These are phyloP conservation scores for Chrysemys picta DNA, from an alignment of 2,113 vertebrate genomes.

Conservation along the genomic window DNA sequence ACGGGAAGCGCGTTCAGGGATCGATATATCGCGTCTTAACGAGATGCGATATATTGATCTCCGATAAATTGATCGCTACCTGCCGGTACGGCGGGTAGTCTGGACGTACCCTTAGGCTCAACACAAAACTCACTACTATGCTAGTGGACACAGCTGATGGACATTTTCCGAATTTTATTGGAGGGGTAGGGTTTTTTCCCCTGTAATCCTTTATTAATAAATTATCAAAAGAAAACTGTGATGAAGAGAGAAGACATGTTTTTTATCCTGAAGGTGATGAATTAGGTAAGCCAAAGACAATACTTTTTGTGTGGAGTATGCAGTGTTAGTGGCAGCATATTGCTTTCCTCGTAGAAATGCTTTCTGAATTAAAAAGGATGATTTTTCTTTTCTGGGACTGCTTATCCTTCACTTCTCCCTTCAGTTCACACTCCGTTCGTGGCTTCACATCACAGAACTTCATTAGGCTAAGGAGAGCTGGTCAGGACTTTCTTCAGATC, in stretches of 20 bases:
- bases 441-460: neutral
- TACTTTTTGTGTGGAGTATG: too few relatives aligned
- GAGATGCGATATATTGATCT: too few relatives aligned
- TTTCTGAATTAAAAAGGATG: neutral
- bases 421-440: neutral
- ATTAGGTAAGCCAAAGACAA: too few relatives aligned
- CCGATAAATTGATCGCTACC: too few relatives aligned
- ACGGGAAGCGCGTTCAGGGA: too few relatives aligned
- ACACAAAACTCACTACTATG: neutral
- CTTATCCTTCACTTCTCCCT: neutral
- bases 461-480: neutral
- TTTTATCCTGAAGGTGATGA: neutral
- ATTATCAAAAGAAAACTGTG: neutral
- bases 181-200: neutral
- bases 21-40: too few relatives aligned
- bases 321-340: neutral
- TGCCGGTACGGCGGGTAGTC: too few relatives aligned
- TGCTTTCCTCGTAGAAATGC: neutral
- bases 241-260: neutral
- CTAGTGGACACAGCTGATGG: neutral
- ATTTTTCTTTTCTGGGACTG: neutral
- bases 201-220: neutral
- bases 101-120: neutral
- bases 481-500: neutral
- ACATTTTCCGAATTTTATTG: neutral